Percentiles rank a stretch among this genome's conserved stretches.
Conservation (phyloP, 1,140 invertebrate genomes). For the Pissodes strobi region DNA sequence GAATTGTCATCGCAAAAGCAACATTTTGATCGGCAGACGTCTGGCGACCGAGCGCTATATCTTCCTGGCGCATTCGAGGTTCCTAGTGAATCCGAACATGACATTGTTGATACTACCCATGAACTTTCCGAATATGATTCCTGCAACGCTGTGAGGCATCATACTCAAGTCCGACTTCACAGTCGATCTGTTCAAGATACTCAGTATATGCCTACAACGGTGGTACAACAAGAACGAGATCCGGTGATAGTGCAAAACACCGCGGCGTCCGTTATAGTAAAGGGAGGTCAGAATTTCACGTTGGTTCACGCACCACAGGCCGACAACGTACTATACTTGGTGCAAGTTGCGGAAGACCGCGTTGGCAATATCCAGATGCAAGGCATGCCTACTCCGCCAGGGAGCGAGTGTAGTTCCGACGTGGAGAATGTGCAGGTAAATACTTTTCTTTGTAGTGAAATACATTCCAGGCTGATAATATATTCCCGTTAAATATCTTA, state of each 20-base stretch:
- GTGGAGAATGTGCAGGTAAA: slow-evolving; percentile 60
- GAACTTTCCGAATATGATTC: too few species aligned
- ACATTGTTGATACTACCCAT: too few species aligned
- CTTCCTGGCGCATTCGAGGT: too few species aligned
- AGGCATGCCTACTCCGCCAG: slow-evolving; percentile 63
- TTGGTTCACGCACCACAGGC: slow-evolving; percentile 16
- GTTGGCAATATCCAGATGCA: neutral
- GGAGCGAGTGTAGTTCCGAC: slow-evolving; percentile 75
- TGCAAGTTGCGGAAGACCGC: slow-evolving; percentile 44
- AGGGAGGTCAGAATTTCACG: slow-evolving; percentile 4
- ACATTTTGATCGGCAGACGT: too few species aligned
- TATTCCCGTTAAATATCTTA: too few species aligned
- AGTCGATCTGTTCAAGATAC: slow-evolving; percentile 5
- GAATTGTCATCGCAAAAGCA: too few species aligned
- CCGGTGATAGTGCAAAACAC: slow-evolving; percentile 13
- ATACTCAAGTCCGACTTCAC: neutral
- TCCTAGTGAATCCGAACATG: too few species aligned
- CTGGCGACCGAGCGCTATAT: too few species aligned
- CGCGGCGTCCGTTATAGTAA: too few species aligned
- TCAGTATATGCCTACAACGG: slow-evolving; percentile 42
- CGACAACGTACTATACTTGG: slow-evolving; percentile 45
- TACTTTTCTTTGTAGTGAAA: too few species aligned
- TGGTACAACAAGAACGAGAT: slow-evolving; percentile 32
- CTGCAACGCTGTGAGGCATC: neutral
- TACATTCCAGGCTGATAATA: too few species aligned